Conservation (phyloP, 1,140 invertebrate genomes). For the Anoplolepis gracilipes region DNA sequence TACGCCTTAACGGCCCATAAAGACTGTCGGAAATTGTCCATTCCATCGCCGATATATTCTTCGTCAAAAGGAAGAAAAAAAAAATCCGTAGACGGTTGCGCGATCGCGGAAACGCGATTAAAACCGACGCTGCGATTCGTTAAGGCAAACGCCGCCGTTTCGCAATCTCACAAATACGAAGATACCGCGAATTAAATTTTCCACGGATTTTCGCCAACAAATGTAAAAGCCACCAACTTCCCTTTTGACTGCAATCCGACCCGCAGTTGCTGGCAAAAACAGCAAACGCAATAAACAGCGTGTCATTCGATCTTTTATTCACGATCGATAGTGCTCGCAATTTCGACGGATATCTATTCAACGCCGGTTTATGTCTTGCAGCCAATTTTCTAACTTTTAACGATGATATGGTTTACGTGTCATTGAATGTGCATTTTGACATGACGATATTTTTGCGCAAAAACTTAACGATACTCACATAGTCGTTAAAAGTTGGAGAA, state of each 20-base stretch:
- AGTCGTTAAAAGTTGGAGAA: too few relatives aligned
- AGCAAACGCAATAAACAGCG: neutral
- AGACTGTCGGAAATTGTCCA: constrained; percentile 53
- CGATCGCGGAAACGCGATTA: constrained; percentile 1
- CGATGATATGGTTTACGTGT: too few relatives aligned
- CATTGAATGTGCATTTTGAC: too few relatives aligned
- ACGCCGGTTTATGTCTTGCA: neutral
- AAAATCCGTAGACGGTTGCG: neutral
- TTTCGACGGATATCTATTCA: constrained; percentile 20
- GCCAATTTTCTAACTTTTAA: too few relatives aligned
- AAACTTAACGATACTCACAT: too few relatives aligned
- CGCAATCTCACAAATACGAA: constrained; percentile 9
- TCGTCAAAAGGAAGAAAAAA: neutral
- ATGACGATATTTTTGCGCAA: too few relatives aligned
- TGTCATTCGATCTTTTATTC: neutral
- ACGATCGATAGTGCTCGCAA: constrained; percentile 26
- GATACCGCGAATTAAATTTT: constrained; percentile 12
- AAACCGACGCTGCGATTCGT: constrained; percentile 21
- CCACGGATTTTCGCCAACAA: constrained; percentile 18
- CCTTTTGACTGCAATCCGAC: constrained; percentile 31
- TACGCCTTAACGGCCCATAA: constrained; percentile 56
- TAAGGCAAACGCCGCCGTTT: neutral
- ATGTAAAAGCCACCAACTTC: constrained; percentile 32
- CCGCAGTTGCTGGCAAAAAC: neutral
- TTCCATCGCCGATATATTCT: constrained; percentile 32